A percentile compares a stretch with the other conserved stretches of the same genome.
Conservation (phyloP, 1,140 invertebrate genomes). For the Pissodes strobi region DNA sequence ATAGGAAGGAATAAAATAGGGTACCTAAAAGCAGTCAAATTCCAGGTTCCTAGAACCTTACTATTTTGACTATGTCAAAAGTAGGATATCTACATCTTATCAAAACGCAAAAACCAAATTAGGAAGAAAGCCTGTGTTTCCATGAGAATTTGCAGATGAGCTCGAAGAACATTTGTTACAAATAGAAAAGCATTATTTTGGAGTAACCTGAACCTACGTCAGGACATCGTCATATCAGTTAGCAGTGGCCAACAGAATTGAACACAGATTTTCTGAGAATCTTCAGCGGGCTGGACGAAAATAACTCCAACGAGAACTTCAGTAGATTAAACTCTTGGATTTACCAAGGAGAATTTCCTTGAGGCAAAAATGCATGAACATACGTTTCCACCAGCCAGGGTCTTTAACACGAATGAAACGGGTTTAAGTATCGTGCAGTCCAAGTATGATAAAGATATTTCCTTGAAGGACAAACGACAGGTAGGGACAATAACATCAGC, state of each 20-base stretch:
- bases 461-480: conserved; percentile 47
- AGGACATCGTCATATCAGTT: conserved; percentile 14
- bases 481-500: conserved; percentile 43
- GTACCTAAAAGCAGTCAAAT: too few species aligned
- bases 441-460: conserved; percentile 49
- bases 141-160: too few species aligned
- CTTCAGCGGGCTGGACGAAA: conserved; percentile 4
- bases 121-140: too few species aligned
- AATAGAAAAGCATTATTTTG: conserved; percentile 12
- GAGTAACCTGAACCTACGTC: conserved; percentile 11
- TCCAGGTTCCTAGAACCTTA: too few species aligned
- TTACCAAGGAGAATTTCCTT: conserved; percentile 13
- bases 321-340: not conserved
- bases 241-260: conserved; percentile 8
- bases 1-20: too few species aligned
- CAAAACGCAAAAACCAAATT: too few species aligned
- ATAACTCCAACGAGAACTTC: conserved; percentile 27
- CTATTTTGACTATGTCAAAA: too few species aligned
- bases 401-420: conserved; percentile 55
- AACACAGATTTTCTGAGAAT: conserved; percentile 3
- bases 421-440: too few species aligned
- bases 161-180: too few species aligned
- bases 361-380: too few species aligned
- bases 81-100: too few species aligned
- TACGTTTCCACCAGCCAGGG: conserved; percentile 42